Evolutionary conservation across 2,888 invertebrate genomes (phyloP).

Genomic region (Amphiduros pacificus): DNA sequence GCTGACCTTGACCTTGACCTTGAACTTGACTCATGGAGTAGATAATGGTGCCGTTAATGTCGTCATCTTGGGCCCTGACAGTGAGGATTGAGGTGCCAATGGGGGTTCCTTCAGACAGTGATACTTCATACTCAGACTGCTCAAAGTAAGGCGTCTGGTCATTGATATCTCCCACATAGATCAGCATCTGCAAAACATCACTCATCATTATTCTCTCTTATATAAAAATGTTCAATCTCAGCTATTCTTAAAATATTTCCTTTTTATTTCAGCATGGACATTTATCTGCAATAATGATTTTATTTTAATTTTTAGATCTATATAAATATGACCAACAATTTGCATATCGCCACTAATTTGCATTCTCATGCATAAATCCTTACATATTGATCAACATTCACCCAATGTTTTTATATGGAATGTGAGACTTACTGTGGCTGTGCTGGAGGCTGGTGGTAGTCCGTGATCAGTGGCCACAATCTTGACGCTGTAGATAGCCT

Average conservation of each 20-base stretch:
- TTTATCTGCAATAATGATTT: too few species aligned
- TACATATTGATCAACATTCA: background rate
- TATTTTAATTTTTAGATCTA: too few species aligned
- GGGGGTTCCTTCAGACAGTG: constrained; percentile 20
- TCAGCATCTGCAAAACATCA: constrained; percentile 9
- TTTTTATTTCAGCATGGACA: too few species aligned
- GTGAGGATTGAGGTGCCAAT: constrained; percentile 7
- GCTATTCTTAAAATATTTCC: background rate
- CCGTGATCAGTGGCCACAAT: constrained; percentile 15
- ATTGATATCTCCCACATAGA: constrained; percentile 20
- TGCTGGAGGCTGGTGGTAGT: constrained; percentile 5
- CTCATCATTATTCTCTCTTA: background rate
- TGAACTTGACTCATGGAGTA: constrained; percentile 13
- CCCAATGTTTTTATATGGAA: background rate
- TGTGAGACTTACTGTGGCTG: constrained; percentile 15
- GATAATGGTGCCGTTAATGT: constrained; percentile 1
- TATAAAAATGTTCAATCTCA: background rate
- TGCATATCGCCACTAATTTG: too few species aligned
- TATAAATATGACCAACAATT: too few species aligned
- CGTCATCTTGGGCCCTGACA: constrained; percentile 17
- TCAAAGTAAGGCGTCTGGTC: constrained; percentile 21
- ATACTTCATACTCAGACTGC: constrained; percentile 8
- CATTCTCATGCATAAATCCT: too few species aligned
- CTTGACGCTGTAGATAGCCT: constrained; percentile 7
- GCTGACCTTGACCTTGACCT: constrained; percentile 5